phyloP scores from a whole-genome alignment of 2,888 invertebrate species.

The Sphaerophoria rueppellii region DNA sequence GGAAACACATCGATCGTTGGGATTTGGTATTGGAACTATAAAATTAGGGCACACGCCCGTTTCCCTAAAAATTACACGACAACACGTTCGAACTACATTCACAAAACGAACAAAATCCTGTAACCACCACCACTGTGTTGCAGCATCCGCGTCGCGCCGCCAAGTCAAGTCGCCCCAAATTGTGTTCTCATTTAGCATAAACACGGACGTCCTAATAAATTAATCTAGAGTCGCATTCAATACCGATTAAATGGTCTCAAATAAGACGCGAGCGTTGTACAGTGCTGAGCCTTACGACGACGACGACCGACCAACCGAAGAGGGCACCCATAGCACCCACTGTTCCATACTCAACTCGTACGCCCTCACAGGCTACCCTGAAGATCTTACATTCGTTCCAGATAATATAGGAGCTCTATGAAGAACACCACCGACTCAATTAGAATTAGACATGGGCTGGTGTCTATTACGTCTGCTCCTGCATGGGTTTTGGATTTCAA shows the following conservation, averaged over 20 bases:
- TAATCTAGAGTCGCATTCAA: constrained; percentile 65
- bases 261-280: constrained; percentile 54
- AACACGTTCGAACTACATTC: constrained; percentile 54
- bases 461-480: constrained; percentile 66
- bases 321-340: constrained; percentile 45
- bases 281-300: constrained; percentile 12
- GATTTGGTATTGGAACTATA: constrained; percentile 19
- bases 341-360: constrained; percentile 5
- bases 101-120: constrained; percentile 15
- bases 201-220: constrained; percentile 72
- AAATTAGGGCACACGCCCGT: constrained; percentile 72
- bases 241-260: constrained; percentile 68
- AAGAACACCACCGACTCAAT: constrained; percentile 53
- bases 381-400: constrained; percentile 26
- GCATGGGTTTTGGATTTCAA: constrained; percentile 63
- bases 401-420: constrained; percentile 28
- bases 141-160: not conserved
- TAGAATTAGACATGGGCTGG: constrained; percentile 50
- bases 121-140: not conserved
- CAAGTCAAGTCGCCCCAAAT: constrained; percentile 9
- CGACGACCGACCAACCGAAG: too few species aligned
- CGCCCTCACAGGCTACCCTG: constrained; percentile 34
- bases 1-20: constrained; percentile 4
- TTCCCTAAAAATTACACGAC: constrained; percentile 67
- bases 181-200: constrained; percentile 65